Percentiles rank a stretch among this genome's conserved stretches.
These are phyloP conservation scores for Podarcis cretensis DNA, from an alignment of 2,113 vertebrate species.

Conservation along the genomic window DNA sequence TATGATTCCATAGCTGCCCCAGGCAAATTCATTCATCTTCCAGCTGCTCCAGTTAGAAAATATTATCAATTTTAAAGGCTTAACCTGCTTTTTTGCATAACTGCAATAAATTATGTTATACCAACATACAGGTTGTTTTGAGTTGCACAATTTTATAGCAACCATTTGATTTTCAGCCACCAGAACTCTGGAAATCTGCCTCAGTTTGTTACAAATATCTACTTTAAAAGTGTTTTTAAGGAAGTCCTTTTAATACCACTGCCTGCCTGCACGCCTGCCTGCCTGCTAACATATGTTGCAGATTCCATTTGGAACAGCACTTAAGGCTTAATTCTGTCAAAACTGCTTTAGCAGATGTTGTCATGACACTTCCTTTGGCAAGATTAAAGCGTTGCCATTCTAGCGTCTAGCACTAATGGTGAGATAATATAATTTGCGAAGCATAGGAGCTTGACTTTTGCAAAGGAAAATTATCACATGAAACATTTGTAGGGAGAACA, in stretches of 20 bases:
- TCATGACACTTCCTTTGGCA: slow-evolving; percentile 56
- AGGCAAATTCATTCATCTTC: no score
- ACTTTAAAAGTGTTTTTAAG: background rate
- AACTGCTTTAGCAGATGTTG: slow-evolving; percentile 47
- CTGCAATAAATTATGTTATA: background rate
- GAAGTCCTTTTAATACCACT: background rate
- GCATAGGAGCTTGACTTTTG: slow-evolving; percentile 36
- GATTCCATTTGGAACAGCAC: slow-evolving; percentile 27
- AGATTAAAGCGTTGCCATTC: slow-evolving; percentile 53
- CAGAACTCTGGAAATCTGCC: background rate
- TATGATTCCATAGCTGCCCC: no score
- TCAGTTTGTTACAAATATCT: background rate
- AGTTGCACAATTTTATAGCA: background rate
- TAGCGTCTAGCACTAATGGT: slow-evolving; percentile 36
- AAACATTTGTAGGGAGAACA: slow-evolving; percentile 45
- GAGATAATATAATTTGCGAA: slow-evolving; percentile 46
- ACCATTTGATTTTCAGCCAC: background rate
- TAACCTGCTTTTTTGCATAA: no score
- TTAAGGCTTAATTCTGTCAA: slow-evolving; percentile 52
- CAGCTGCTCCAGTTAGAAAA: no score
- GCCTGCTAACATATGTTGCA: slow-evolving; percentile 28
- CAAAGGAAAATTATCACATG: slow-evolving; percentile 39
- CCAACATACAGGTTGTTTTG: background rate
- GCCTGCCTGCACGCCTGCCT: slow-evolving; percentile 2
- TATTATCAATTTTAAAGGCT: no score